phyloP scores from a whole-genome alignment of 2,797 vertebrate species.

The Dromococcyx pavoninus region DNA sequence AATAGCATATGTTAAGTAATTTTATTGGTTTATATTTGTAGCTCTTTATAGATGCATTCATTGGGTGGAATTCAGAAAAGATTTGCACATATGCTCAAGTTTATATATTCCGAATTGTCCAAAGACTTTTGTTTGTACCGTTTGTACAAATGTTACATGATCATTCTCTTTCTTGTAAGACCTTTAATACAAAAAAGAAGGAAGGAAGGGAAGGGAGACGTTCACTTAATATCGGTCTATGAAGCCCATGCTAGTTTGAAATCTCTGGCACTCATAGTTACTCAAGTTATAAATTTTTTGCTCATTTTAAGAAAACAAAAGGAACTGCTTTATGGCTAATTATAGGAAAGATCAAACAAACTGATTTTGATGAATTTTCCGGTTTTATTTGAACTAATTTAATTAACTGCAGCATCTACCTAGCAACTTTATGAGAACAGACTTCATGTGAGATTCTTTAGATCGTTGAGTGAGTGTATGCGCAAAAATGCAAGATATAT shows the following conservation, averaged over 20 bases:
- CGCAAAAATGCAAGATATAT: neutral
- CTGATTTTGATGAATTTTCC: neutral
- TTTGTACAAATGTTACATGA: neutral
- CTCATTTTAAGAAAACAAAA: neutral
- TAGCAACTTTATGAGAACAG: neutral
- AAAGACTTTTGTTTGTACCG: conserved; percentile 34
- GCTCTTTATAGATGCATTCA: conserved; percentile 28
- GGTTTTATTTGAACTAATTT: neutral
- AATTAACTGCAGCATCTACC: neutral
- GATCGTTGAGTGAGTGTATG: neutral
- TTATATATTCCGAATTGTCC: conserved; percentile 13
- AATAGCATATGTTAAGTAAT: conserved; percentile 44
- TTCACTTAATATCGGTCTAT: neutral
- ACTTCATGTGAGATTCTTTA: neutral
- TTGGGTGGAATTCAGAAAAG: conserved; percentile 18
- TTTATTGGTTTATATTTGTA: conserved; percentile 30
- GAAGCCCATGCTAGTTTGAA: neutral
- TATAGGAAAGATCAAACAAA: neutral
- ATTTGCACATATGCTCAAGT: conserved; percentile 49
- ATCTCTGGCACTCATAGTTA: neutral
- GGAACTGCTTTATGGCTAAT: neutral
- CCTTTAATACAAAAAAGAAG: neutral
- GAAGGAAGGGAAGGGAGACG: neutral
- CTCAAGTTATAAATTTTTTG: neutral
- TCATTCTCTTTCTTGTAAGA: conserved; percentile 16